These are phyloP conservation scores for Melitaea athalia DNA, from an alignment of 2,888 invertebrate species.

Conservation along the genomic window DNA sequence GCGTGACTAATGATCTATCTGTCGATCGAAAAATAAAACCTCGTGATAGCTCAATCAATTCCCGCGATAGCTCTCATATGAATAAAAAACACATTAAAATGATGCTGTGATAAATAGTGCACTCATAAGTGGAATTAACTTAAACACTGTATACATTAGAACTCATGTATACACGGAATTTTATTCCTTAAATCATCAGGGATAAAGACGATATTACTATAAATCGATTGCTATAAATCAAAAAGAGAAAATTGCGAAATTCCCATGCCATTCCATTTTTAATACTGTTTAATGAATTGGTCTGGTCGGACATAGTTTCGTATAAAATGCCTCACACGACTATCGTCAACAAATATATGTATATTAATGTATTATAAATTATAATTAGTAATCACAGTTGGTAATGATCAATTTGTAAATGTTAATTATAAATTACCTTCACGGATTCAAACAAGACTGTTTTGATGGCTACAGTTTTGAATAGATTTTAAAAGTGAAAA, in stretches of 20 bases:
- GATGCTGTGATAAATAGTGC: constrained; percentile 45
- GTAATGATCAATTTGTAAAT: constrained; percentile 16
- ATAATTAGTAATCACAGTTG: constrained; percentile 14
- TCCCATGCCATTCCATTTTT: constrained; percentile 15
- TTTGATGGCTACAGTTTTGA: too few species aligned
- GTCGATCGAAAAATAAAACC: constrained; percentile 47
- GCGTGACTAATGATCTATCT: constrained; percentile 46
- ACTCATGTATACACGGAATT: neutral
- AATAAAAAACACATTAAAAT: constrained; percentile 67
- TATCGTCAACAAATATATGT: constrained; percentile 17
- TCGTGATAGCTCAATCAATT: constrained; percentile 65
- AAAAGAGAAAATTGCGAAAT: constrained; percentile 8
- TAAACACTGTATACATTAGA: constrained; percentile 12
- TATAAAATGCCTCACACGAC: constrained; percentile 7
- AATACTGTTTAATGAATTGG: constrained; percentile 26
- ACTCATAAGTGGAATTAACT: constrained; percentile 28
- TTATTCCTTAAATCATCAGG: neutral
- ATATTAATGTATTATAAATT: constrained; percentile 16
- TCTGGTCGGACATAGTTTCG: constrained; percentile 21
- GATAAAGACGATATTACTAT: constrained; percentile 11
- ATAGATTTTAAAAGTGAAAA: too few species aligned
- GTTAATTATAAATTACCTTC: constrained; percentile 14
- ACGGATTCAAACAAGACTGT: neutral
- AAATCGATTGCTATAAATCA: constrained; percentile 1
- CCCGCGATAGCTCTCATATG: constrained; percentile 55